Evolutionary conservation across 2,888 invertebrate species (phyloP), one percentile per base, ranked within the genome.

Genomic region (Carpatolechia fugitivella): DNA sequence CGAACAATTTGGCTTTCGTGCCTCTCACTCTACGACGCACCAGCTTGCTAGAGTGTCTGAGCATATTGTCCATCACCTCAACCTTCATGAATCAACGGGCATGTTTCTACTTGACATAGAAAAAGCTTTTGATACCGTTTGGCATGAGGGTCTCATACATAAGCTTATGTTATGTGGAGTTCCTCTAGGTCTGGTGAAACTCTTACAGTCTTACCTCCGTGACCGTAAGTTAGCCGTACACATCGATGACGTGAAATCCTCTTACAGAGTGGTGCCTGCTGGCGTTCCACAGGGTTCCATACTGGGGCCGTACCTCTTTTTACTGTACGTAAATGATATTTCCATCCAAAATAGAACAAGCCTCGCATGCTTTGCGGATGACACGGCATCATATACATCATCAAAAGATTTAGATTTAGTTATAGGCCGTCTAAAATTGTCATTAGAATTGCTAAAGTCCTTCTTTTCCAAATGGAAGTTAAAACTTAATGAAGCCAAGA

Each of bases 1-100:
- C 29, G 56, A 58, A 40, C 57, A 58, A 48, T 60, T 58, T 51
- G 60, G 60, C 1, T 60, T 60, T 40, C 44, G 60, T 0, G 1
- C 16, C 0, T 0, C 18, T 1, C 60, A 60, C 20, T 60, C 60
- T 3, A 57, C 60, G 2, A 41, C 24, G 3, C 52, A 54, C 1
- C 57, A 60, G 31, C 35, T 57, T 11, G 49, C 56, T 16, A 52
- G 57, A 49, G 55, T 60, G 1, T 1, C 56, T 10, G 56, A 57
- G 35, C 40, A 53, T 16, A 36, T 48, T 14, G 44, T 57, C 11
- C 56, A 57, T 16, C 16, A 54, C 31, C 18, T 56, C 13, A 57
- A 57, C 11, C 11, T 40, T 1, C 30, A 52, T 0, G 11, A 56
- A 11, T 51, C 52, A 1, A 60, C 57, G 0, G 57, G 56, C 7